These are phyloP conservation scores for Agrenia bidenticulata DNA, from an alignment of 2,888 invertebrate genomes.

Conservation along the genomic window DNA sequence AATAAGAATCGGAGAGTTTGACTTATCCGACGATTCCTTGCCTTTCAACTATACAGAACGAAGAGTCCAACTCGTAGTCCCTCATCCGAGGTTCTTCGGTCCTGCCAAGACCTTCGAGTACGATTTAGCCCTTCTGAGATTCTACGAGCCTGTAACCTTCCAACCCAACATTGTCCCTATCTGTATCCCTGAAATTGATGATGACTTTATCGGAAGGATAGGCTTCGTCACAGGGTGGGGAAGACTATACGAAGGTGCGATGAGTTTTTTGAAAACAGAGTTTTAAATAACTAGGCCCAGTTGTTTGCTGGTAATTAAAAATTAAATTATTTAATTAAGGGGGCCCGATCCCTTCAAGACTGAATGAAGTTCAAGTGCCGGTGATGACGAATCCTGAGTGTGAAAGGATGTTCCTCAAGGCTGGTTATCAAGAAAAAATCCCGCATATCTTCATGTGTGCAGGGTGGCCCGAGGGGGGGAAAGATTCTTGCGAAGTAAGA, in stretches of 20 bases:
- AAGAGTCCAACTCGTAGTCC: conserved; percentile 85
- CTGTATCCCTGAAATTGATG: conserved; percentile 78
- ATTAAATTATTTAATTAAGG: conserved; percentile 60
- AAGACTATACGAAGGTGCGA: conserved; percentile 81
- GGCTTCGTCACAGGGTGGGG: conserved; percentile 93
- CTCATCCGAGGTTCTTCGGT: conserved; percentile 77
- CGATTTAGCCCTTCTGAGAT: conserved; percentile 80
- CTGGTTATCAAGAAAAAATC: conserved; percentile 61
- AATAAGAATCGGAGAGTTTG: conserved; percentile 83
- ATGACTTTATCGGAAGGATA: conserved; percentile 72
- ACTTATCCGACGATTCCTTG: conserved; percentile 80
- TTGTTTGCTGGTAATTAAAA: background rate
- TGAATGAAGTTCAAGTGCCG: conserved; percentile 90
- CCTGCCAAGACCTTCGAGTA: conserved; percentile 79
- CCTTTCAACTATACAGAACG: conserved; percentile 84
- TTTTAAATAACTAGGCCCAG: no score
- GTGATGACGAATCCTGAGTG: conserved; percentile 87
- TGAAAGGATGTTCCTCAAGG: conserved; percentile 84
- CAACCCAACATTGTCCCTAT: conserved; percentile 86
- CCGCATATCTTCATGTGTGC: conserved; percentile 55
- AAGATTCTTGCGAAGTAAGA: conserved; percentile 53
- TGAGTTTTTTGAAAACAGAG: no score
- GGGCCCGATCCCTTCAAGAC: conserved; percentile 81
- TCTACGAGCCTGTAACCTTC: conserved; percentile 86
- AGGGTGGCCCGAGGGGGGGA: conserved; percentile 53